Conservation (phyloP, 2,888 invertebrate species). For the Oeneis ivallda region DNA sequence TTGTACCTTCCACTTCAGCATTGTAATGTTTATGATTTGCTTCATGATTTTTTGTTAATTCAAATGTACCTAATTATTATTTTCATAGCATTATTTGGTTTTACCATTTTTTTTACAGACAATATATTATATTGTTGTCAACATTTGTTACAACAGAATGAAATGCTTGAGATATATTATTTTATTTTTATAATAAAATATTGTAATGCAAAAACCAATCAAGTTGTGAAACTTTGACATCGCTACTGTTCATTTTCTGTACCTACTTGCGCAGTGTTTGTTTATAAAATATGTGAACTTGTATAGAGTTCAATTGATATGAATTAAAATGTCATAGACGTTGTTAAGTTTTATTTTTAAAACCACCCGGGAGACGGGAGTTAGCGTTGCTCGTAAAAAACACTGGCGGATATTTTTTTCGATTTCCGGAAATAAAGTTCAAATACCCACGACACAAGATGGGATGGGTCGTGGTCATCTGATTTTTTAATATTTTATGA, state of each 20-base stretch:
- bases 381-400: too few species aligned
- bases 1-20: not conserved
- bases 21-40: slow-evolving; percentile 2
- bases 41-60: not conserved
- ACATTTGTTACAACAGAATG: slow-evolving; percentile 32
- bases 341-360: slow-evolving; percentile 41
- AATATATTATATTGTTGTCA: slow-evolving; percentile 28
- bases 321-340: slow-evolving; percentile 65
- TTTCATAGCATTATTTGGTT: slow-evolving; percentile 12
- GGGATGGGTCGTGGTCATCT: too few species aligned
- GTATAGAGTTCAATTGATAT: slow-evolving; percentile 72
- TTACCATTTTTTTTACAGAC: slow-evolving; percentile 11
- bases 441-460: too few species aligned
- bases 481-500: too few species aligned
- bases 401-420: too few species aligned
- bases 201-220: slow-evolving; percentile 26
- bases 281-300: slow-evolving; percentile 61
- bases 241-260: slow-evolving; percentile 33
- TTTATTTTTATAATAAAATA: slow-evolving; percentile 36
- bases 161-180: slow-evolving; percentile 31
- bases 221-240: slow-evolving; percentile 24
- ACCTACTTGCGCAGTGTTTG: slow-evolving; percentile 53
- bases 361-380: not conserved
- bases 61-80: slow-evolving; percentile 9
- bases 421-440: too few species aligned